phyloP scores from a whole-genome alignment of 2,888 invertebrate species.

The Rhimphoctona megacephalus region DNA sequence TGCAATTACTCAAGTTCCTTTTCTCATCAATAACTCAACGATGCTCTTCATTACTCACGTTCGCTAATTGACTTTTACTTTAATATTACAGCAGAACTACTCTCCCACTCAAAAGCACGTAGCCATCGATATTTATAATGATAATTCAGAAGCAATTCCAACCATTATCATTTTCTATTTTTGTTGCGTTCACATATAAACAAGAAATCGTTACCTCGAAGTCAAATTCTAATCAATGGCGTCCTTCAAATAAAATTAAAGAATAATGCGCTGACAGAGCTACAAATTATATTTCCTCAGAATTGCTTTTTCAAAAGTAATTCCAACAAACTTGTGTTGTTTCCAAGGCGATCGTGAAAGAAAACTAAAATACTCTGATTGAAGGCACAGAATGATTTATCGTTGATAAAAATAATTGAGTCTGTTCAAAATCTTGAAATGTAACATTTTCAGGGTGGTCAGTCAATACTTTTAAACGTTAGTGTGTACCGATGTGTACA shows the following conservation, averaged over 20 bases:
- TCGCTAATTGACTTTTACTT: neutral
- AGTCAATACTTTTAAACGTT: neutral
- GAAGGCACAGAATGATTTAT: neutral
- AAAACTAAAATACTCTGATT: neutral
- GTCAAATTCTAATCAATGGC: neutral
- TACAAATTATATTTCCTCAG: neutral
- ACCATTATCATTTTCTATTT: neutral
- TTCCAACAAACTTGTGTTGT: neutral
- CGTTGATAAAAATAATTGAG: neutral
- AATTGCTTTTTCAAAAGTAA: neutral
- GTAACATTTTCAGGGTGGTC: neutral
- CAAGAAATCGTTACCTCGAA: neutral
- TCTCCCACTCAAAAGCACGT: neutral
- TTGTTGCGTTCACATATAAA: neutral
- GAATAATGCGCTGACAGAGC: neutral
- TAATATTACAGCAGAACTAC: neutral
- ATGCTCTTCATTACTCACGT: neutral
- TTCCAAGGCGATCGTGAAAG: neutral
- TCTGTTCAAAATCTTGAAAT: neutral
- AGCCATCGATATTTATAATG: neutral
- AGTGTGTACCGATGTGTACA: neutral
- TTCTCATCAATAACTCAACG: slow-evolving; percentile 18
- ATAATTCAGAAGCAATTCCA: neutral
- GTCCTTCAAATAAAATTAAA: neutral
- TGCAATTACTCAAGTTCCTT: slow-evolving; percentile 8